These are phyloP conservation scores for Piscicola geometra DNA, from an alignment of 2,888 invertebrate genomes.

Conservation along the genomic window DNA sequence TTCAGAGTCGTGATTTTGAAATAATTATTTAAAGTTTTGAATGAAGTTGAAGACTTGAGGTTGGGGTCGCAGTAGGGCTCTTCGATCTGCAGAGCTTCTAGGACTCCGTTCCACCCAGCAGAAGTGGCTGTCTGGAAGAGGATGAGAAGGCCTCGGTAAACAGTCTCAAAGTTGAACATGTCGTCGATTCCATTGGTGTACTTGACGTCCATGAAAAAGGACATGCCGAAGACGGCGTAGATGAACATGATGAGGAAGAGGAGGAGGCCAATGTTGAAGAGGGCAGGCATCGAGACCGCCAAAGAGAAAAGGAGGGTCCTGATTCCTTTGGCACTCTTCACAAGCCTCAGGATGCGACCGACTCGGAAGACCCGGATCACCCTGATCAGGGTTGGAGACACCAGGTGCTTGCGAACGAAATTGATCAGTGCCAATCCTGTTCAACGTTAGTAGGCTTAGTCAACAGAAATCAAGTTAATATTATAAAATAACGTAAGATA, in stretches of 20 bases:
- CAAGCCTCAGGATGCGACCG: conserved; percentile 89
- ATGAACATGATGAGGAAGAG: conserved; percentile 98
- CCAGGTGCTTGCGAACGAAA: conserved; percentile 58
- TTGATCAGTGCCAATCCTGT: conserved; percentile 25
- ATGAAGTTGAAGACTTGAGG: not conserved
- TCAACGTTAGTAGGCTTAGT: too few species aligned
- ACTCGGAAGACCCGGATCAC: conserved; percentile 97
- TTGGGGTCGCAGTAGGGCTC: conserved; percentile 14
- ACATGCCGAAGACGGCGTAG: conserved; percentile 98
- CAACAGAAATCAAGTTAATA: too few species aligned
- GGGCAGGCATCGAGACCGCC: conserved; percentile 95
- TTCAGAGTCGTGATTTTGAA: too few species aligned
- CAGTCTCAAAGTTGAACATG: conserved; percentile 94
- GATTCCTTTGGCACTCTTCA: conserved; percentile 97
- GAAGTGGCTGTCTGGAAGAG: conserved; percentile 74
- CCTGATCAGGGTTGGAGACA: conserved; percentile 92
- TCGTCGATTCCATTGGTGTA: conserved; percentile 89
- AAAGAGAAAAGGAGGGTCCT: conserved; percentile 91
- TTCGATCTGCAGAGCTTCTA: conserved; percentile 88
- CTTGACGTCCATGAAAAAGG: conserved; percentile 97
- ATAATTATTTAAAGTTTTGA: too few species aligned
- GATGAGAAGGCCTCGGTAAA: conserved; percentile 94
- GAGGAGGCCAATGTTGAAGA: conserved; percentile 96
- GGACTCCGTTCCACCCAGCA: conserved; percentile 85
- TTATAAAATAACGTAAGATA: too few species aligned